A percentile compares a stretch with the other conserved stretches of the same genome.
Evolutionary conservation across 1,140 invertebrate species (phyloP).

Genomic region (Colletes latitarsis): DNA sequence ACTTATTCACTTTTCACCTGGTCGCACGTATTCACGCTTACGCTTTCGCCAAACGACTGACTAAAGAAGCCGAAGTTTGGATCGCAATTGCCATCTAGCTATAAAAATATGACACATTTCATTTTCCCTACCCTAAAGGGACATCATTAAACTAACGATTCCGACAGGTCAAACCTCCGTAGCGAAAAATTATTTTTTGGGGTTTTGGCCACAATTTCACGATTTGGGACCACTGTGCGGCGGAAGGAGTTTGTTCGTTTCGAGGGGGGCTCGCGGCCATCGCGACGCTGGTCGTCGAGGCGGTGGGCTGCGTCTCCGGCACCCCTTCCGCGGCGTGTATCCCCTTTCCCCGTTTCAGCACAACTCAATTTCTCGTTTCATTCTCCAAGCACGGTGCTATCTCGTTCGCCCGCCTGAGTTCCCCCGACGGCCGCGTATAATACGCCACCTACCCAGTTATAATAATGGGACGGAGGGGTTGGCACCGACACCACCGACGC

Average conservation of each 20-base stretch:
- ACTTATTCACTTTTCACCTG: too few species aligned
- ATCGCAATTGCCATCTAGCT: too few species aligned
- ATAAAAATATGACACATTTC: too few species aligned
- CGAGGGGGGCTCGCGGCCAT: conserved; percentile 51
- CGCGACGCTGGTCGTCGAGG: conserved; percentile 40
- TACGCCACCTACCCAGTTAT: conserved; percentile 79
- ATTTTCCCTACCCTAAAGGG: too few species aligned
- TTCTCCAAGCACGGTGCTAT: conserved; percentile 78
- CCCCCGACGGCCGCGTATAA: conserved; percentile 78
- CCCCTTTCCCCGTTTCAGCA: conserved; percentile 69
- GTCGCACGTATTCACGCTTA: too few species aligned
- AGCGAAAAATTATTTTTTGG: too few species aligned
- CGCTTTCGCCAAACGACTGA: too few species aligned
- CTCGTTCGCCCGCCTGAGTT: conserved; percentile 80
- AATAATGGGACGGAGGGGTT: conserved; percentile 76
- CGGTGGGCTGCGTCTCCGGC: conserved; percentile 39
- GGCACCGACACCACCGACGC: conserved; percentile 51
- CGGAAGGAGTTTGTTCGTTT: conserved; percentile 60
- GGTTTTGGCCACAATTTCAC: too few species aligned
- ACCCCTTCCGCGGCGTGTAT: conserved; percentile 30
- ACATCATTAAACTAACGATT: too few species aligned
- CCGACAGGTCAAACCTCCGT: too few species aligned
- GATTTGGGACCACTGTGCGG: too few species aligned
- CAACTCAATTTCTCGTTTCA: conserved; percentile 81
- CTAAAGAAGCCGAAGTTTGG: too few species aligned